Evolutionary conservation across 2,797 vertebrate genomes (phyloP).

Genomic region (Lacerta agilis): DNA sequence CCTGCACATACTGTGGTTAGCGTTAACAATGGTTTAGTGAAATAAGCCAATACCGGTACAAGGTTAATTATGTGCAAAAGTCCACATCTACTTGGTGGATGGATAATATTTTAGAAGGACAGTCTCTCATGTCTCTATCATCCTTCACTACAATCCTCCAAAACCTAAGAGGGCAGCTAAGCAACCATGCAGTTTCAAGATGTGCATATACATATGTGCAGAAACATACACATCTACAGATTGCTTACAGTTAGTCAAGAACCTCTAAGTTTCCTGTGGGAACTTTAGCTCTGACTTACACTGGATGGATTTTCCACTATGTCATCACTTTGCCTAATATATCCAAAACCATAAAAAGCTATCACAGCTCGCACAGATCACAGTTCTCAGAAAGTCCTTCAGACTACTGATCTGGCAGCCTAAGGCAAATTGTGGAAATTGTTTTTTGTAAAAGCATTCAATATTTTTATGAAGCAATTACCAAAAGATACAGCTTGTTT

Average conservation of each 20-base stretch:
- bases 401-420: neutral
- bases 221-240: neutral
- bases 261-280: slow-evolving; percentile 22
- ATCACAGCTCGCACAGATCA: neutral
- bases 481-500: rapidly evolving
- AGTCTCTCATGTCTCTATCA: neutral
- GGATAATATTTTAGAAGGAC: neutral
- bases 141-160: neutral
- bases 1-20: neutral
- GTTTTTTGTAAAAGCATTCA: neutral
- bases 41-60: neutral
- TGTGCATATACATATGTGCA: neutral
- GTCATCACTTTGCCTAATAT: slow-evolving; percentile 1
- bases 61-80: neutral
- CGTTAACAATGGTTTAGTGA: neutral
- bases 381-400: neutral
- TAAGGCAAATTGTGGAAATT: neutral
- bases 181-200: neutral
- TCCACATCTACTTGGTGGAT: neutral
- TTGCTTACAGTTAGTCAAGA: neutral
- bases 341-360: neutral
- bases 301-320: neutral
- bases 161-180: neutral
- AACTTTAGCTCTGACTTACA: slow-evolving; percentile 8
- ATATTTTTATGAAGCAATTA: neutral